Evolutionary conservation across 2,797 vertebrate species (phyloP), one percentile per base, ranked within the genome.

Genomic region (Fratercula arctica): DNA sequence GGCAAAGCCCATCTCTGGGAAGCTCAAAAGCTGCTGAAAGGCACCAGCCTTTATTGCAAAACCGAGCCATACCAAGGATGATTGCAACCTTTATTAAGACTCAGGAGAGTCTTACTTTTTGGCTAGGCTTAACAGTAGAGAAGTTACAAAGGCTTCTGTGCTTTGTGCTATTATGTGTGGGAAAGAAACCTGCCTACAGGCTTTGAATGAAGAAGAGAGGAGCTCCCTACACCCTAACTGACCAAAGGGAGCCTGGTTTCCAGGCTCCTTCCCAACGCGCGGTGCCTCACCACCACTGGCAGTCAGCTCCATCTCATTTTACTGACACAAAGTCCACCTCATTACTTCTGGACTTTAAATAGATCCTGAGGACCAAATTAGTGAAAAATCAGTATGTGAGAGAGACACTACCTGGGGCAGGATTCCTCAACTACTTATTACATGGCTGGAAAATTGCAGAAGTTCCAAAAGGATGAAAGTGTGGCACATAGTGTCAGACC

Each of bases 11-110:
- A 0, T 48, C 37, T 72, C 28, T 66, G 48, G 26, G 53, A 95
- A 90, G 87, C 56, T 50, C 46, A 37, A 31, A 91, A 67, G 85
- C 74, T 68, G 67, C 39, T 67, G 46, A 91, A 91, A 70, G n/a
- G 25, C 53, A 63, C n/a, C 83, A 60, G 37, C 18, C 37, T 67
- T 93, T 83, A 81, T 33, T 85, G 29, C 80, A 89, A 72, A 95
- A 60, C 28, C 33, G 39, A 93, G 54, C 33, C 1, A 0, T 54
- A 31, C 53, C 23, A 59, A 69, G 51, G 37, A 63, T 26, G 29
- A 48, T 0, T 50, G 39, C 48, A 82, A 60, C 24, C 56, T 91
- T 91, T 77, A 79, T 61, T 61, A 91, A 93, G 51, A 23, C 72
- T 84, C 73, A 17, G 61, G 68, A 87, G 53, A 76, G 15, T 23